Conservation (phyloP, 1,140 invertebrate species). For the Phocides pigmalion region DNA sequence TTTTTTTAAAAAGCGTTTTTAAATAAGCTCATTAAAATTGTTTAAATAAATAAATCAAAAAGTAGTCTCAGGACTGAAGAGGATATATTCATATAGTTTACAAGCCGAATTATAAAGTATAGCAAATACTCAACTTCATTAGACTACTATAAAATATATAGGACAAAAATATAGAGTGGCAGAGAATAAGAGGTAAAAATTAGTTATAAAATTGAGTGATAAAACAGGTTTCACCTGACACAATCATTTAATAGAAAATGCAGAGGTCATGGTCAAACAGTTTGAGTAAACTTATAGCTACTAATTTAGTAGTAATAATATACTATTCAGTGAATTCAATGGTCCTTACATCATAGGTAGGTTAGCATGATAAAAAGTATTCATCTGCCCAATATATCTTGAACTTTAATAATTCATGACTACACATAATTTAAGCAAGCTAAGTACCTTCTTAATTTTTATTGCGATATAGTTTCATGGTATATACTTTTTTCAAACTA, state of each 20-base stretch:
- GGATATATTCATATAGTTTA: too few relatives aligned
- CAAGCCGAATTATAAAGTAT: too few relatives aligned
- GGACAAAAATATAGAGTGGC: too few relatives aligned
- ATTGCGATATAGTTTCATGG: too few relatives aligned
- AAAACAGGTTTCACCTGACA: conserved; percentile 17
- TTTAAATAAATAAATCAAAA: too few relatives aligned
- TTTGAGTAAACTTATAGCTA: neutral
- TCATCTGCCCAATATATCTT: conserved; percentile 5
- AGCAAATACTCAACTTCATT: too few relatives aligned
- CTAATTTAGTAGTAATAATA: conserved; percentile 16
- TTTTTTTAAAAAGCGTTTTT: too few relatives aligned
- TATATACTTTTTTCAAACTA: too few relatives aligned
- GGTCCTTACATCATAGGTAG: neutral
- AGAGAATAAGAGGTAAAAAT: too few relatives aligned
- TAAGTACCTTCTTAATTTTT: neutral
- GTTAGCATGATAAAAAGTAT: conserved; percentile 15
- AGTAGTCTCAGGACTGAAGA: too few relatives aligned
- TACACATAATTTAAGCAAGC: neutral
- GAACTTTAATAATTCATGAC: conserved; percentile 14
- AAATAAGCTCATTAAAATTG: too few relatives aligned
- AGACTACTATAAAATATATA: too few relatives aligned
- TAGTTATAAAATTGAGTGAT: conserved; percentile 17
- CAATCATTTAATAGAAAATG: conserved; percentile 26
- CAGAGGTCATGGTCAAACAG: conserved; percentile 25
- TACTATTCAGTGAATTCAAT: neutral